phyloP scores from a whole-genome alignment of 2,113 vertebrate genomes.

The Triplophysa dalaica region DNA sequence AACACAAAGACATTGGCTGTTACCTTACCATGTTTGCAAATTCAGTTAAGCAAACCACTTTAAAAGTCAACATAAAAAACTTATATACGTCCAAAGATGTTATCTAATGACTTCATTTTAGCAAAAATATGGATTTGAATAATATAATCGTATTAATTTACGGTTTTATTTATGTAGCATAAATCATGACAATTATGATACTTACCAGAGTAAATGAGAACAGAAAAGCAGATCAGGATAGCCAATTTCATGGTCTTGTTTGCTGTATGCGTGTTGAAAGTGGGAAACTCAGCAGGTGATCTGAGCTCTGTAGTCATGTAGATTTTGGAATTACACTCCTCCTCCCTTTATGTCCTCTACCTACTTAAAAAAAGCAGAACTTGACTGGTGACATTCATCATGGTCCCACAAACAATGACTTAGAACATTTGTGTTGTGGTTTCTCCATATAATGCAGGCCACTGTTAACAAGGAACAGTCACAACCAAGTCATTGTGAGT shows the following conservation, averaged over 20 bases:
- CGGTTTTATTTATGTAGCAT: background rate
- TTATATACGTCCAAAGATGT: background rate
- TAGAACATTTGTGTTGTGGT: constrained; percentile 13
- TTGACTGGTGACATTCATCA: constrained; percentile 28
- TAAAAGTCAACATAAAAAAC: background rate
- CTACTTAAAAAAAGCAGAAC: background rate
- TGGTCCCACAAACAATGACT: constrained; percentile 27
- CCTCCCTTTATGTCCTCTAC: constrained; percentile 1
- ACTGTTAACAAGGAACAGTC: too few species aligned
- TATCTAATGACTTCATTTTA: background rate
- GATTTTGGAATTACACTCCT: constrained; percentile 13
- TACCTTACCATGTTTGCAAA: background rate
- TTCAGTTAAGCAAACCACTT: background rate
- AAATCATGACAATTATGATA: background rate
- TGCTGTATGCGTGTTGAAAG: background rate
- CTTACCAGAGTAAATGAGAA: constrained; percentile 64
- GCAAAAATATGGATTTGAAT: background rate
- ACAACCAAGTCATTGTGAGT: background rate
- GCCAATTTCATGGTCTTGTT: constrained; percentile 60
- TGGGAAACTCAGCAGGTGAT: constrained; percentile 52
- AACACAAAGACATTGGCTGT: background rate
- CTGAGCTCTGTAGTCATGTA: constrained; percentile 30
- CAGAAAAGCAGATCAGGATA: constrained; percentile 44
- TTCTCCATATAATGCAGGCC: background rate
- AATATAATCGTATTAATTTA: background rate